phyloP scores from a whole-genome alignment of 1,140 invertebrate genomes.

The Drosophila prosaltans region DNA sequence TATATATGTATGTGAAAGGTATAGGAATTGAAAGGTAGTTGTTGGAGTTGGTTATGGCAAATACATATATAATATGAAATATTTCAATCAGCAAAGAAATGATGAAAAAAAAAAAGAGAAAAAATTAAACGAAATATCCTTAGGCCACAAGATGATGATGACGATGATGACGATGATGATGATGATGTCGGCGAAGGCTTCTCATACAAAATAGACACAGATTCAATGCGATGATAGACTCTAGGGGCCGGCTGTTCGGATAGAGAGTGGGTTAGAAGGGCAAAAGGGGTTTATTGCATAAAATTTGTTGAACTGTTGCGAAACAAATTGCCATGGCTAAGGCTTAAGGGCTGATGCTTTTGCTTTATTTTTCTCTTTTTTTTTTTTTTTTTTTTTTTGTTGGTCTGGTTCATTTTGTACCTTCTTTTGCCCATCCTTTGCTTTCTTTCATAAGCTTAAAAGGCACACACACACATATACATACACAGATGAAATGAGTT shows the following conservation, averaged over 20 bases:
- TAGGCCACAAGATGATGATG: constrained; percentile 38
- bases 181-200: constrained; percentile 3
- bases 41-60: constrained; percentile 26
- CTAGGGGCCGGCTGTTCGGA: neutral
- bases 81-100: constrained; percentile 46
- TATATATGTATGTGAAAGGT: too few species aligned
- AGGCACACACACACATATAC: constrained; percentile 1
- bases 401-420: neutral
- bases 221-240: constrained; percentile 28
- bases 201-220: constrained; percentile 36
- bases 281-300: constrained; percentile 39
- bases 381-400: too few species aligned
- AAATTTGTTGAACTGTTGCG: constrained; percentile 75
- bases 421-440: constrained; percentile 9
- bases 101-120: constrained; percentile 4
- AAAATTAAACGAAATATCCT: constrained; percentile 47
- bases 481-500: constrained; percentile 1
- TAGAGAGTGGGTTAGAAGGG: too few species aligned
- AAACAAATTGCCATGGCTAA: constrained; percentile 73
- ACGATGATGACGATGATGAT: neutral
- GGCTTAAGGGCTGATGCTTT: constrained; percentile 46
- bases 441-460: neutral
- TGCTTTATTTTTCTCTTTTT: too few species aligned
- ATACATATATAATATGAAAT: constrained; percentile 45
- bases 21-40: neutral